Evolutionary conservation across 2,113 vertebrate species (phyloP).

Genomic region (Crotalus tigris): DNA sequence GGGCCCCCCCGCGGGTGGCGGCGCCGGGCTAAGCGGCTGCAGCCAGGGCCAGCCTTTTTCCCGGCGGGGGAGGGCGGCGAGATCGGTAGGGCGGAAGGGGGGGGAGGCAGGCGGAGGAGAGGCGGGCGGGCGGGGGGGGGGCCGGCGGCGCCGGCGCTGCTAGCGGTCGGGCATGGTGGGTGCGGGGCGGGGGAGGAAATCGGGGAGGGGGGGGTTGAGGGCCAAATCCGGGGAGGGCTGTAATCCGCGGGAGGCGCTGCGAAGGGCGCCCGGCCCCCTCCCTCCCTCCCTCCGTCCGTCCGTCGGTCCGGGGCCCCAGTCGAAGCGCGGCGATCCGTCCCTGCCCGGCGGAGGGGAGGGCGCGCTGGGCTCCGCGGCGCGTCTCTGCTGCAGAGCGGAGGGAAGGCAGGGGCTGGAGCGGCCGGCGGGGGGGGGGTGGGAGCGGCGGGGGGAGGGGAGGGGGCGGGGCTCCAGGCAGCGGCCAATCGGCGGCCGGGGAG

Average conservation of each 20-base stretch:
- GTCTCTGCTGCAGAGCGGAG: slow-evolving; percentile 31
- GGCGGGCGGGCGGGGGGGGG: slow-evolving; percentile 14
- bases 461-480: neutral
- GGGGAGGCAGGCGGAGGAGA: neutral
- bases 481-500: neutral
- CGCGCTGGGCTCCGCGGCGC: slow-evolving; percentile 11
- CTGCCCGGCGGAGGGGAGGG: neutral
- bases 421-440: neutral
- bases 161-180: slow-evolving; percentile 12
- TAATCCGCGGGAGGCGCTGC: neutral
- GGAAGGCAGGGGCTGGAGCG: neutral
- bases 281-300: neutral
- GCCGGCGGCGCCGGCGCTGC: neutral
- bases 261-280: neutral
- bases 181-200: neutral
- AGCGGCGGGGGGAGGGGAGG: neutral
- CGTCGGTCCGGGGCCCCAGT: neutral
- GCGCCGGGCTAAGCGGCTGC: slow-evolving; percentile 14
- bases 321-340: neutral
- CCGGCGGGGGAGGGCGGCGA: slow-evolving; percentile 4
- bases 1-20: slow-evolving; percentile 25
- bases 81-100: neutral
- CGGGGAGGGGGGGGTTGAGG: neutral
- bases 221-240: neutral
- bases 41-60: neutral